A percentile compares a stretch with the other conserved stretches of the same genome.
These are phyloP conservation scores for Nomada fucata DNA, from an alignment of 2,888 invertebrate species.

Conservation along the genomic window DNA sequence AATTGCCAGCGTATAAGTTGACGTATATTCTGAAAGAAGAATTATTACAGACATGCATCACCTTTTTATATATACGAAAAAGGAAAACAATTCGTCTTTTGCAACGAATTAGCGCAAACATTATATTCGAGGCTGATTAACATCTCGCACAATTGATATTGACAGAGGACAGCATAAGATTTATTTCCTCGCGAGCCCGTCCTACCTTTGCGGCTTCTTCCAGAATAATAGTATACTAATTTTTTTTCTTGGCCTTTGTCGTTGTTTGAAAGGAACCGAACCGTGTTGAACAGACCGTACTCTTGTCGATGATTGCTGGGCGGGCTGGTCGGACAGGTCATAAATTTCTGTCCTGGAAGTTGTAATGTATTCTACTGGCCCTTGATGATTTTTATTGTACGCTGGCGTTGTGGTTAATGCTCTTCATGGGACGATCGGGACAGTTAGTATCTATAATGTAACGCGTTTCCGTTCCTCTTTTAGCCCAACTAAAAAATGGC, in stretches of 20 bases:
- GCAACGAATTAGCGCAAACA: neutral
- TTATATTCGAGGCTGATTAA: constrained; percentile 18
- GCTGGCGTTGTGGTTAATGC: constrained; percentile 26
- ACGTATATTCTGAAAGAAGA: too few relatives aligned
- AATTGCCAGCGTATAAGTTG: too few relatives aligned
- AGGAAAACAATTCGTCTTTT: constrained; percentile 2
- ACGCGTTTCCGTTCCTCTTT: constrained; percentile 33
- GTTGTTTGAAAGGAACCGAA: constrained; percentile 29
- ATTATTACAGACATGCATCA: too few relatives aligned
- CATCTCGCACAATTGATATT: constrained; percentile 23
- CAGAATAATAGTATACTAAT: constrained; percentile 34
- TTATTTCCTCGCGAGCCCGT: constrained; percentile 24
- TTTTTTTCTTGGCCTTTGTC: constrained; percentile 42
- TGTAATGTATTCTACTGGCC: constrained; percentile 52
- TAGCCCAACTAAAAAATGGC: neutral
- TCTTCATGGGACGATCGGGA: constrained; percentile 34
- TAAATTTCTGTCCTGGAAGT: constrained; percentile 56
- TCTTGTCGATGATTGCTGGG: constrained; percentile 62
- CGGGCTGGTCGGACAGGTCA: constrained; percentile 55
- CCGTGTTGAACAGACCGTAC: constrained; percentile 32
- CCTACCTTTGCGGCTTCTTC: constrained; percentile 4
- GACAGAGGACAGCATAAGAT: constrained; percentile 25
- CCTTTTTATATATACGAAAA: too few relatives aligned
- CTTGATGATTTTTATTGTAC: constrained; percentile 52
- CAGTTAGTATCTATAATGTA: constrained; percentile 48